Conservation (phyloP, 1,140 invertebrate species). For the Drosophila micromelanica region DNA sequence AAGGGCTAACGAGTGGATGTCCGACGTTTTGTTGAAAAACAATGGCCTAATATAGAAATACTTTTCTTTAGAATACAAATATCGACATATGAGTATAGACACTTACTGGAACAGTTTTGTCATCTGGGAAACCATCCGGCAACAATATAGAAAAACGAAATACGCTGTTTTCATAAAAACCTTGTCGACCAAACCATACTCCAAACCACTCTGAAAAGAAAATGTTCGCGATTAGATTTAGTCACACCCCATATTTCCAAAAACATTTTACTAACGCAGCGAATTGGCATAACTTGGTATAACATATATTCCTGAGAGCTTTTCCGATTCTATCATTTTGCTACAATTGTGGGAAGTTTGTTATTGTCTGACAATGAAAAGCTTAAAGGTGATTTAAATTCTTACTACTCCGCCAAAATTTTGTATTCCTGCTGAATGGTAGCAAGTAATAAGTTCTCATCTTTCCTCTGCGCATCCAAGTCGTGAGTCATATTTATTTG, state of each 20-base stretch:
- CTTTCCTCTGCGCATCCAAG: conserved; percentile 66
- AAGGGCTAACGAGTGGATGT: conserved; percentile 93
- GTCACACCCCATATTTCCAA: not conserved
- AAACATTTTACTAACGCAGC: conserved; percentile 85
- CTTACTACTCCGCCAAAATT: conserved; percentile 92
- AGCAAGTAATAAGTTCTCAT: conserved; percentile 83
- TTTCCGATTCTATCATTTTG: conserved; percentile 93
- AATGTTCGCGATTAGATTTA: not conserved
- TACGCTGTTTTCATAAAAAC: conserved; percentile 93
- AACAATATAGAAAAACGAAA: conserved; percentile 95
- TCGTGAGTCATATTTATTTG: conserved; percentile 70
- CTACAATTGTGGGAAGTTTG: conserved; percentile 86
- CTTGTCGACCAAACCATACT: conserved; percentile 94
- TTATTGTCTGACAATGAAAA: conserved; percentile 1
- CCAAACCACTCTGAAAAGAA: conserved; percentile 93
- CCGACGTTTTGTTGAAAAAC: conserved; percentile 94
- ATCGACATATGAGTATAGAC: not conserved
- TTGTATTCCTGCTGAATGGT: conserved; percentile 89
- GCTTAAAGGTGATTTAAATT: not conserved
- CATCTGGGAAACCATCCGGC: conserved; percentile 94
- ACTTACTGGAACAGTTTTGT: conserved; percentile 88
- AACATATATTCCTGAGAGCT: conserved; percentile 94
- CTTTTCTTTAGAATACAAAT: not conserved
- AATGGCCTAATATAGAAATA: conserved; percentile 88
- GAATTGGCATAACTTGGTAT: conserved; percentile 94